Percentiles rank a stretch among this genome's conserved stretches.
Conservation (phyloP, 1,140 invertebrate species). For the Steinernema feltiae region DNA sequence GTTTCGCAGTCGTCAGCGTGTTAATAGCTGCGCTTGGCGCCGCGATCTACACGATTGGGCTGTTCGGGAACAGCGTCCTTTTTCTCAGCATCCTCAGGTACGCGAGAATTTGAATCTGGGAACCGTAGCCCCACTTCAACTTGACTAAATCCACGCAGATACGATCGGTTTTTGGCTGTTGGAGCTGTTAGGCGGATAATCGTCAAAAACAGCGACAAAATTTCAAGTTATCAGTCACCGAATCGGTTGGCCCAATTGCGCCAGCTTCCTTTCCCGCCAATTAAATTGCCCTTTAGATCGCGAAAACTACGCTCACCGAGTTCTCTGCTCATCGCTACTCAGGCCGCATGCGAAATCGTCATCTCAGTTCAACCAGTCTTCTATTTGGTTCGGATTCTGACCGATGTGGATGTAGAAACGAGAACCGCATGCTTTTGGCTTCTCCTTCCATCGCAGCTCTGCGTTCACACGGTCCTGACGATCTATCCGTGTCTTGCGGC, state of each 20-base stretch:
- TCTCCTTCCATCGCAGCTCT: background rate
- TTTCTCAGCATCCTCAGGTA: background rate
- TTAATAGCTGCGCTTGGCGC: background rate
- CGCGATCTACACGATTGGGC: background rate
- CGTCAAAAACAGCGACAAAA: no score
- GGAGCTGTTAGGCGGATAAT: no score
- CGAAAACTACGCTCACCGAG: background rate
- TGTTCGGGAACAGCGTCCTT: background rate
- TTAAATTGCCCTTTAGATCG: background rate
- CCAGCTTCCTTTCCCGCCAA: background rate
- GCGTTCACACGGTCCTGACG: background rate
- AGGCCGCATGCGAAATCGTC: background rate
- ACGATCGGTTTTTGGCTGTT: no score
- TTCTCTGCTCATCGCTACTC: background rate
- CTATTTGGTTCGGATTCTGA: background rate
- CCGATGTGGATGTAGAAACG: background rate
- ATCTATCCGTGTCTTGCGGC: background rate
- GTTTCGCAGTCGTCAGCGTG: background rate
- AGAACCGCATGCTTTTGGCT: background rate
- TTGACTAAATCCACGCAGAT: no score
- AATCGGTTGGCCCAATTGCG: no score
- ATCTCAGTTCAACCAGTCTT: background rate
- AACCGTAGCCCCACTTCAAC: no score
- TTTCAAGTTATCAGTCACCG: no score
- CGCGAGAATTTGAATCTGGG: no score